Evolutionary conservation across 2,888 invertebrate species (phyloP), one percentile per base, ranked within the genome.

Genomic region (Coleophora flavipennella): DNA sequence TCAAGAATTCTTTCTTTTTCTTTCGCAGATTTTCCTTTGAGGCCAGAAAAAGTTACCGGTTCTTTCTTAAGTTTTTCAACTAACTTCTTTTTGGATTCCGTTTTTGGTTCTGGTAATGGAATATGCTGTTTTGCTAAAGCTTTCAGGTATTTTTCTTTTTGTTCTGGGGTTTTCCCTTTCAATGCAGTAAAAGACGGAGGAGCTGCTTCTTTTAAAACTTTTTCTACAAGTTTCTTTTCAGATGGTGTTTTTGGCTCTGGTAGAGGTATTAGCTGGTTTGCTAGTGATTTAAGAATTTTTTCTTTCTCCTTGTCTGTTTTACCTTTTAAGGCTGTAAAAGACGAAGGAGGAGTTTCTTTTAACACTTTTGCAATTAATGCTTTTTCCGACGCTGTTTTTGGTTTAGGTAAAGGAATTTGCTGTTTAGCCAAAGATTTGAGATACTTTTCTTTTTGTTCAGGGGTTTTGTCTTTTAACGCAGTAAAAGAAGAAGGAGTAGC

Each of bases 371-470:
- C 40, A 10, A 59, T 43, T 1, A 57, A n/a, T 38, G 51, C 46
- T 29, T 54, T 55, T 41, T 65, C 62, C 0, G 62, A 62, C 1
- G 45, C n/a, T 6, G 58, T 58, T 43, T 52, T 49, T 0, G 50
- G 50, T 39, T 52, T 54, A 12, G 56, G 55, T 11, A 56, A 40
- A 14, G 55, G 57, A 14, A 57, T 31, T 0, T 62, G 65, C 7
- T 43, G 35, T 38, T 46, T 45, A 1, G 53, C 58, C 11, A 53
- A 26, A 1, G 45, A 49, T 40, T 36, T 52, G 1, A 64, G 38
- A 20, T 59, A 54, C 38, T 54, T 57, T 48, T 61, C 62, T 46
- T 65, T 62, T 35, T 62, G 48, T 13, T 39, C 44, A 11, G 44
- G 39, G 1, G 55, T 41, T 40, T 62, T 59, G 0, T 62, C 64